Base-by-base conservation (phyloP, 2,888 invertebrate species). In the Drosophila melanosoma region DNA sequence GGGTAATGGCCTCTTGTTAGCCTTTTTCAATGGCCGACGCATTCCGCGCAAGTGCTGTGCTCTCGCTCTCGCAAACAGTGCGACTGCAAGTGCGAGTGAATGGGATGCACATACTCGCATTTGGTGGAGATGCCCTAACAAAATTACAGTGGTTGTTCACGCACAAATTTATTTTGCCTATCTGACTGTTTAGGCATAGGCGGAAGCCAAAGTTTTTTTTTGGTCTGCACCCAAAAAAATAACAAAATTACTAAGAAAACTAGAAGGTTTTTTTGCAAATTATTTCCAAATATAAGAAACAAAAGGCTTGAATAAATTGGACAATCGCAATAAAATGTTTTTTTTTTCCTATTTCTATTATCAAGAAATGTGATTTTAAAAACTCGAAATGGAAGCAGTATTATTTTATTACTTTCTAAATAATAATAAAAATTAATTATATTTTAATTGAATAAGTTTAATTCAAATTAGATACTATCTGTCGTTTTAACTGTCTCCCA, bases 21-120 rank as follows among this genome's bases (percentile, higher is more conserved):
- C 72, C 79, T 69, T 62, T 68, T 76, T 85, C 90, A 86, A 86
- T 86, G 86, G 86, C 86, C 83, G 86, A 69, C 89, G 64, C 68
- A 23, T 56, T 49, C 49, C 53, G 58, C 51, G 60, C 60, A 77
- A 57, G 67, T 68, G 60, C 40, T 62, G 54, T 53, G 56, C 48
- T 63, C 75, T 77, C 76, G 4, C 63, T 77, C 52, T 26, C 49
- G 29, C 52, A 45, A 45, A 38, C 60, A 52, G 64, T 42, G 58
- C 49, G 75, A n/a, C 64, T 35, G 72, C 23, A 23, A 23, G 45
- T 51, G 59, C 51, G 83, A 38, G 69, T 33, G 72, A 77, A 51
- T 75, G 67, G 68, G 80, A 70, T 72, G 79, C 62, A 71, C 54
- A 66, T 0, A 59, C 71, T 65, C 17, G 48, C 74, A 62, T 69